Base-by-base conservation (phyloP, 1,140 invertebrate species). In the Vanessa tameamea region DNA sequence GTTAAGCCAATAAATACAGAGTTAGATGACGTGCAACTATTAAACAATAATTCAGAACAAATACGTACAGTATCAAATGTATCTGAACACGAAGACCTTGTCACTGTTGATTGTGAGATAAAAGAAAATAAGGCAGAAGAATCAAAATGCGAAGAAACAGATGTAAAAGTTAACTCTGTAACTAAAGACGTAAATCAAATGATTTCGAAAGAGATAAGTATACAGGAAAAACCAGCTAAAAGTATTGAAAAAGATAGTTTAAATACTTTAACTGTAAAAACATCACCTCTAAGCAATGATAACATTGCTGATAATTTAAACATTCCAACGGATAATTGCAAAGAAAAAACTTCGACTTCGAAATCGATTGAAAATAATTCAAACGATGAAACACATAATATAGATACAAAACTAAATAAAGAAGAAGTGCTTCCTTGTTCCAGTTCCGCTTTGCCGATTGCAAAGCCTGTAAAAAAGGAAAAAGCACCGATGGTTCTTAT, bases 401-500 rank as follows among this genome's bases (percentile, higher is more conserved):
- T n/a, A 31, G 50, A 37, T 8, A 48, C 12, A 55, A 57, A 68
- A 66, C 14, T 47, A 55, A 3, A 69, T 43, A 68, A 13, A 53
- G 11, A 48, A 64, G 51, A 47, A 4, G 61, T 69, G 20, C 61
- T 61, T 13, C 23, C 55, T 15, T 50, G 20, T 26, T 59, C 20
- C 14, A 50, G 31, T n/a, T 26, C 47, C 12, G 20, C 55, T 61
- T 20, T 20, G 15, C 57, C 43, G 7, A 14, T 69, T 69, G 13
- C 47, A 47, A 87, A 79, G 69, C 83, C 84, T 11, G 91, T 94
- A n/a, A 94, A 94, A 79, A 89, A 93, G 75, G 93, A 94, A 87
- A 87, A 92, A 69, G 90, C 94, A 47, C 80, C 90, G 4, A 93
- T 91, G 79, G 92, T 93, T 2, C 81, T 95, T 31, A 93, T 94